Evolutionary conservation across 2,888 invertebrate genomes (phyloP), one percentile per base, ranked within the genome.

Genomic region (Biston stratarius): DNA sequence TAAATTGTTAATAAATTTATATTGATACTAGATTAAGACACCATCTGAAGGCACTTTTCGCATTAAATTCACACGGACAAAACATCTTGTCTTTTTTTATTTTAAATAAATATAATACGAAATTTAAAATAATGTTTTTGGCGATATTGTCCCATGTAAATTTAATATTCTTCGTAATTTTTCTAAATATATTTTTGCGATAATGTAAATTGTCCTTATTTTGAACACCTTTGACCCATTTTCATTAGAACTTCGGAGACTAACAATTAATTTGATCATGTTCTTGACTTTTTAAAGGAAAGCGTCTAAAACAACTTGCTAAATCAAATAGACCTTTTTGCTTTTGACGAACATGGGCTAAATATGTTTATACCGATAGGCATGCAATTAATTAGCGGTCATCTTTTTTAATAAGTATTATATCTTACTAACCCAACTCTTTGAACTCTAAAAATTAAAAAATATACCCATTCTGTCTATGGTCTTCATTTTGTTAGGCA

Each of bases 21-120:
- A 69, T 49, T 68, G 67, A 74, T 73, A 78, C 77, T 81, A 79
- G 74, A 71, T 74, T 74, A 73, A 69, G 67, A 60, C 71, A 66
- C 61, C 67, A 63, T 74, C 72, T 65, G 61, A 75, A 78, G 77
- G 78, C 81, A 80, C 77, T 72, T 49, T 40, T 62, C 14, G 49
- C 34, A 49, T 47, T 61, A 59, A 62, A 60, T 56, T 55, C 56
- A 60, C 60, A 68, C 38, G 47, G n/a, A 45, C 56, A 62, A 57
- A 45, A 61, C 51, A 40, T 12, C 14, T 44, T 60, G 61, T 66
- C 49, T 48, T 48, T 62, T 62, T 59, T n/a, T 51, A 45, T 55
- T 56, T 47, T 57, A 49, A 56, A 57, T 60, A 56, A 52, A 60
- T 56, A 63, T 51, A 51, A 62, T 61, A 66, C 33, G 52, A 53